These are phyloP conservation scores for Zosterops japonicus DNA, from an alignment of 2,113 vertebrate species.

Conservation along the genomic window DNA sequence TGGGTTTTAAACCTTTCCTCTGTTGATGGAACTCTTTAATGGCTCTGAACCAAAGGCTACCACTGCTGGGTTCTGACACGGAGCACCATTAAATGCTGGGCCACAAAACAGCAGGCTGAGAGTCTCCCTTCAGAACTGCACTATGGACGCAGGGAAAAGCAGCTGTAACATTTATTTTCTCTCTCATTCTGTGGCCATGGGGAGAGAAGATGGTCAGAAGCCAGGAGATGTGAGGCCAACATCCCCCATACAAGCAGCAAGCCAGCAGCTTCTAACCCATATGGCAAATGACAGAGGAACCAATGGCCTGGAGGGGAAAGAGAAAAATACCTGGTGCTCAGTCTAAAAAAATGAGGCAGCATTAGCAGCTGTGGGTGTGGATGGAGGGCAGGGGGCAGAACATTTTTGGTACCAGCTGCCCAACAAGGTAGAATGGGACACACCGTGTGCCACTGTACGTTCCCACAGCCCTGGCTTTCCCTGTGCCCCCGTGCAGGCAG, in stretches of 20 bases:
- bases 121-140: background rate
- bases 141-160: background rate
- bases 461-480: background rate
- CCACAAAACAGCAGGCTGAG: background rate
- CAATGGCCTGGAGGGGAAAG: background rate
- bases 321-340: background rate
- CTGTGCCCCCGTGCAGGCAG: fast-evolving
- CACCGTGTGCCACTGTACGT: fast-evolving
- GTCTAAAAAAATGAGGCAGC: background rate
- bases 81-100: background rate
- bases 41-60: background rate
- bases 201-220: background rate
- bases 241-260: background rate
- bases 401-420: background rate
- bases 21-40: background rate
- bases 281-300: background rate
- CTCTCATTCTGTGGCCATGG: background rate
- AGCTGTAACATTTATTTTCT: background rate
- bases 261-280: background rate
- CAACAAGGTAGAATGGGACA: background rate
- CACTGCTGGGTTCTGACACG: background rate
- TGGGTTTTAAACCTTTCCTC: background rate
- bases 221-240: background rate
- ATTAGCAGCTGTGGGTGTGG: fast-evolving
- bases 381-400: background rate